A percentile compares a stretch with the other conserved stretches of the same genome.
Conservation (phyloP, 2,888 invertebrate species). For the Pollenia griseotomentosa region DNA sequence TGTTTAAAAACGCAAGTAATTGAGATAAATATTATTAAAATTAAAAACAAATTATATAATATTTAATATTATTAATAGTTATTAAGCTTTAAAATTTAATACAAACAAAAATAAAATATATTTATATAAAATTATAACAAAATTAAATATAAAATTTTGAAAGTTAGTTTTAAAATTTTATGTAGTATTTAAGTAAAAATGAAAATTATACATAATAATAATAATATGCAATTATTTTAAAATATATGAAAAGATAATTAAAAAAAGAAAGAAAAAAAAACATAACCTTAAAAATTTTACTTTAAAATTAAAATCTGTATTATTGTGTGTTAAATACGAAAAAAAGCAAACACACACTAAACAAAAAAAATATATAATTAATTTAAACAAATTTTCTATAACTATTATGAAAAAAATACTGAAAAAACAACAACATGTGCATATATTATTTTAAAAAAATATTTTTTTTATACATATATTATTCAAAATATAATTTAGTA, state of each 20-base stretch:
- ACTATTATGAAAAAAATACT: constrained; percentile 17
- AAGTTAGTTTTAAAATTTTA: constrained; percentile 62
- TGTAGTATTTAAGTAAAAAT: constrained; percentile 50
- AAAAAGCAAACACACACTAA: constrained; percentile 69
- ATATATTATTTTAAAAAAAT: constrained; percentile 68
- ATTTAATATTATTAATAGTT: constrained; percentile 62
- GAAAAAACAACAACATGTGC: constrained; percentile 60
- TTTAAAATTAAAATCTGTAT: constrained; percentile 55
- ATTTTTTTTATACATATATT: constrained; percentile 38
- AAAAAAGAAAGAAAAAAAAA: constrained; percentile 22
- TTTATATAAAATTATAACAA: constrained; percentile 54
- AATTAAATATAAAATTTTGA: constrained; percentile 38
- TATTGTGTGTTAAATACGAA: constrained; percentile 71
- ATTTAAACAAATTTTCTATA: constrained; percentile 40
- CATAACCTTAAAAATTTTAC: neutral
- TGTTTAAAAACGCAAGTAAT: constrained; percentile 35
- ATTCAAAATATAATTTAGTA: constrained; percentile 2
- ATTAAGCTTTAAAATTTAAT: constrained; percentile 68
- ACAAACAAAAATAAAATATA: constrained; percentile 43
- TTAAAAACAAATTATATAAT: constrained; percentile 63
- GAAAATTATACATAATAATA: neutral
- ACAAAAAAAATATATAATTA: constrained; percentile 39
- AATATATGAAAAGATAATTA: constrained; percentile 25
- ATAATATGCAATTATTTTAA: constrained; percentile 22
- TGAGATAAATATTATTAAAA: constrained; percentile 27